Evolutionary conservation across 2,113 vertebrate genomes (phyloP).

Genomic region (Enhydra lutris): DNA sequence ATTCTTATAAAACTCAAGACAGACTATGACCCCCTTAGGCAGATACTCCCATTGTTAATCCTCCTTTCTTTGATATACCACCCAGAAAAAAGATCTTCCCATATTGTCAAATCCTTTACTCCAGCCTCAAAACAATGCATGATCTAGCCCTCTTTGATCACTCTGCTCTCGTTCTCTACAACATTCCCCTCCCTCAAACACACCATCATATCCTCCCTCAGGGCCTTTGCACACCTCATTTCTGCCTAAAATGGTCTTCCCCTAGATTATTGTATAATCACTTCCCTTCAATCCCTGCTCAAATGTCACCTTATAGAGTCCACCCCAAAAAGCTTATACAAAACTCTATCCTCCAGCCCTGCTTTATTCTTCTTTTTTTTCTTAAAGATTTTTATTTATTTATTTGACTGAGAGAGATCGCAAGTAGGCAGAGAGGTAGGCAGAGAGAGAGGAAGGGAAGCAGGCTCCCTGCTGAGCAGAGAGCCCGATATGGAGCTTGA

Average conservation of each 20-base stretch:
- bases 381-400: too few relatives aligned
- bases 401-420: too few relatives aligned
- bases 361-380: neutral
- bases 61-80: neutral
- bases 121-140: neutral
- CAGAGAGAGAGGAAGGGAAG: too few relatives aligned
- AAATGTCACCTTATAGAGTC: neutral
- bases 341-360: neutral
- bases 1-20: neutral
- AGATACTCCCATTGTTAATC: neutral
- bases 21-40: neutral
- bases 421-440: too few relatives aligned
- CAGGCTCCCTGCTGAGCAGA: too few relatives aligned
- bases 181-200: neutral
- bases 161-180: neutral
- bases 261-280: neutral
- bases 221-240: neutral
- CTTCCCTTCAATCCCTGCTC: neutral
- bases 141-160: neutral
- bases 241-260: slow-evolving; percentile 15
- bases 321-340: neutral
- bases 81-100: neutral
- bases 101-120: neutral
- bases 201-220: neutral
- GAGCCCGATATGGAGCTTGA: too few relatives aligned